phyloP scores from a whole-genome alignment of 2,113 vertebrate species.

The Meriones unguiculatus region DNA sequence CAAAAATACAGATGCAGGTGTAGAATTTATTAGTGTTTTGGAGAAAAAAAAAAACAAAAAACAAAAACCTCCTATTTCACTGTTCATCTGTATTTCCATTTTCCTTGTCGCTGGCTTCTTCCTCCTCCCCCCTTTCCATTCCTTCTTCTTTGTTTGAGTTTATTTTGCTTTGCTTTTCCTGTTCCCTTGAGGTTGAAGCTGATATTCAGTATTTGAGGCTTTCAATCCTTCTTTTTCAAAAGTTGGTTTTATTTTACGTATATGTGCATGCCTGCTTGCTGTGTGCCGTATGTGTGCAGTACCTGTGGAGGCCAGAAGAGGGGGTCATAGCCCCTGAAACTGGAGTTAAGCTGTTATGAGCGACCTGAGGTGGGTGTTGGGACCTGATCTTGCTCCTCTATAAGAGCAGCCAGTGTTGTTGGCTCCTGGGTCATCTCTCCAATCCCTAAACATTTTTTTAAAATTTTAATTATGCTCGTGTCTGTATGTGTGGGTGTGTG shows the following conservation, averaged over 20 bases:
- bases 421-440: no score
- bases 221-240: background rate
- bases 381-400: no score
- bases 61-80: background rate
- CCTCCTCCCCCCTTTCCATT: background rate
- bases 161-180: background rate
- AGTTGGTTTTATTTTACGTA: background rate
- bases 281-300: no score
- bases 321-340: no score
- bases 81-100: background rate
- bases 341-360: no score
- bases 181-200: background rate
- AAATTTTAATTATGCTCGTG: no score
- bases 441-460: no score
- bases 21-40: background rate
- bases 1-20: background rate
- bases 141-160: background rate
- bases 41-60: background rate
- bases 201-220: background rate
- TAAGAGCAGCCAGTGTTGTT: no score
- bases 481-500: no score
- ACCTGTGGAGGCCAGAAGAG: no score
- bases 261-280: background rate
- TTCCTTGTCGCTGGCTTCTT: slow-evolving; percentile 22
- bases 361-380: no score